phyloP scores from a whole-genome alignment of 2,888 invertebrate species.

The Leistus spinibarbis region DNA sequence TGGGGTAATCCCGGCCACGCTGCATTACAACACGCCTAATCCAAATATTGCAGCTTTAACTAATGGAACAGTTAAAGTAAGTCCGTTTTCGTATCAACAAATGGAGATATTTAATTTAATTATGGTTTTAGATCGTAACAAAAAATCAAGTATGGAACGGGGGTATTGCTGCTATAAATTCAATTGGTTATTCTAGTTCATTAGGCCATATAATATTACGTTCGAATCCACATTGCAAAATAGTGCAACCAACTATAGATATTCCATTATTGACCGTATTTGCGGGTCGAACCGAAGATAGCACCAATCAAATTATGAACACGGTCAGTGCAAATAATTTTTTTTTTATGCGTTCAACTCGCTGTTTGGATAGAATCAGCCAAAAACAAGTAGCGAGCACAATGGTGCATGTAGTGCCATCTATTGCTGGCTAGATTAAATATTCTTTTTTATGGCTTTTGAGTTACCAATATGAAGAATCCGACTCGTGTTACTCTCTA shows the following conservation, averaged over 20 bases:
- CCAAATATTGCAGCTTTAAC: conserved; percentile 83
- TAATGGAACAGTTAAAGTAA: conserved; percentile 82
- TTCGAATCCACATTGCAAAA: conserved; percentile 71
- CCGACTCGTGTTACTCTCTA: too few relatives aligned
- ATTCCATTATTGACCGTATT: conserved; percentile 73
- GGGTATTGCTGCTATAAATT: conserved; percentile 89
- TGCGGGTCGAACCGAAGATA: conserved; percentile 86
- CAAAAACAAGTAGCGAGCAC: too few relatives aligned
- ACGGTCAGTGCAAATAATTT: too few relatives aligned
- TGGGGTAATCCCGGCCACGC: conserved; percentile 85
- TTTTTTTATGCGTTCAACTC: too few relatives aligned
- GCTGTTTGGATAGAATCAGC: too few relatives aligned
- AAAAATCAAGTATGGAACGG: conserved; percentile 83
- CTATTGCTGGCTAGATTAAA: too few relatives aligned
- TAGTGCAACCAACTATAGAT: conserved; percentile 59
- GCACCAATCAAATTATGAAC: too few relatives aligned
- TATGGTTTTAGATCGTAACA: conserved; percentile 74
- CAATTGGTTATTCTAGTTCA: conserved; percentile 97
- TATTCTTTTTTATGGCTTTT: too few relatives aligned
- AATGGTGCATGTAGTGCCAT: too few relatives aligned
- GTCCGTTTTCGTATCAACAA: background rate
- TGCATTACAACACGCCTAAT: conserved; percentile 89
- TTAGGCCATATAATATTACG: conserved; percentile 90
- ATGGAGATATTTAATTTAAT: background rate
- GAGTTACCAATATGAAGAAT: too few relatives aligned